Evolutionary conservation across 2,888 invertebrate genomes (phyloP).

Genomic region (Galeopsomyia nigrocyanea): DNA sequence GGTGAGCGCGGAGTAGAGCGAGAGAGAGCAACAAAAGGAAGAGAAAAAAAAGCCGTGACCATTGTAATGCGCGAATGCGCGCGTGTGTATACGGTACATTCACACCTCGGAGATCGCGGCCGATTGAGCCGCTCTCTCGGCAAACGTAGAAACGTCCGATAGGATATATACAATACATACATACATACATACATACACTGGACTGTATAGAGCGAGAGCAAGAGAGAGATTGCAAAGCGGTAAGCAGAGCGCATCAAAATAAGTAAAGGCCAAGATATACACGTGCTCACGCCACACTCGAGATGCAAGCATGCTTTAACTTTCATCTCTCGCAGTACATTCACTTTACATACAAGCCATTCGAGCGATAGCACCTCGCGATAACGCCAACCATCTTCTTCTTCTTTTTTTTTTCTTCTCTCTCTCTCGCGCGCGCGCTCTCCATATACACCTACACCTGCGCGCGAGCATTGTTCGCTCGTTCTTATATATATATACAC

Average conservation of each 20-base stretch:
- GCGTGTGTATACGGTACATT: not conserved
- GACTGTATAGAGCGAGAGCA: not conserved
- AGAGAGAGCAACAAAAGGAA: no score
- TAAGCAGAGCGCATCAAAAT: slow-evolving; percentile 29
- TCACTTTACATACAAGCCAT: slow-evolving; percentile 34
- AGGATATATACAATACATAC: not conserved
- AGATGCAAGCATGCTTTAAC: slow-evolving; percentile 28
- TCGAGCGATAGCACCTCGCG: slow-evolving; percentile 25
- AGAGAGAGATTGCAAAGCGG: not conserved
- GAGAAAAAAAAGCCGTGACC: not conserved
- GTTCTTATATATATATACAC: no score
- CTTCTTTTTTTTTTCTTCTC: not conserved
- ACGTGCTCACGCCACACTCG: not conserved
- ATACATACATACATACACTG: not conserved
- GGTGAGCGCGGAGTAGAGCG: not conserved
- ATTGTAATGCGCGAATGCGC: not conserved
- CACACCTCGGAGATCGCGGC: not conserved
- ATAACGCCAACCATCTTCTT: slow-evolving; percentile 2
- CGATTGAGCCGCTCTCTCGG: slow-evolving; percentile 2
- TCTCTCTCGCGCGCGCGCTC: not conserved
- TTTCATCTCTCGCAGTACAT: slow-evolving; percentile 30
- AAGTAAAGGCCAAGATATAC: not conserved
- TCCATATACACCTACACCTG: not conserved
- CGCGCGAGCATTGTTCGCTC: slow-evolving; percentile 10
- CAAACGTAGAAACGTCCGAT: not conserved